These are phyloP conservation scores for Cinara cedri DNA, from an alignment of 2,888 invertebrate species.

Conservation along the genomic window DNA sequence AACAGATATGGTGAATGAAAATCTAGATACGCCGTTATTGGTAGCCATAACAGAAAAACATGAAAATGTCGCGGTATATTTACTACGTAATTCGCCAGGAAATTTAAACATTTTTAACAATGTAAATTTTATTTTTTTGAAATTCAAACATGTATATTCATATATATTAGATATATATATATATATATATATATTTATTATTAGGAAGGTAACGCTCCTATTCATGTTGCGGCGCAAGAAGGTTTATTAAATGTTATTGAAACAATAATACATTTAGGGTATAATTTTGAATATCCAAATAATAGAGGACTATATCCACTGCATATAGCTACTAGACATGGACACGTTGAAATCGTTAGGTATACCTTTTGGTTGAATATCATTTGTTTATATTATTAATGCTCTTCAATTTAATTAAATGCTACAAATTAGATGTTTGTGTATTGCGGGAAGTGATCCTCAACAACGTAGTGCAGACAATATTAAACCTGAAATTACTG, in stretches of 20 bases:
- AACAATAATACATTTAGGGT: slow-evolving; percentile 67
- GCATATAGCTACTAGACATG: slow-evolving; percentile 75
- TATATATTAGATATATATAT: too few relatives aligned
- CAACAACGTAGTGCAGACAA: slow-evolving; percentile 73
- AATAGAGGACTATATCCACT: slow-evolving; percentile 70
- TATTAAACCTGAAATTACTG: slow-evolving; percentile 76
- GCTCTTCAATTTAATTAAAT: neutral
- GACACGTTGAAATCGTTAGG: slow-evolving; percentile 74
- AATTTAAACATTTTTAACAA: slow-evolving; percentile 37
- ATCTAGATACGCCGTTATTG: slow-evolving; percentile 69
- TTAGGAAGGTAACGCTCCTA: slow-evolving; percentile 69
- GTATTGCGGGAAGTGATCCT: slow-evolving; percentile 74
- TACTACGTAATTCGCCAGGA: slow-evolving; percentile 64
- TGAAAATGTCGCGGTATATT: slow-evolving; percentile 67
- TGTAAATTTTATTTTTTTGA: slow-evolving; percentile 16
- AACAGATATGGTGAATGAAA: slow-evolving; percentile 65
- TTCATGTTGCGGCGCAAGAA: slow-evolving; percentile 68
- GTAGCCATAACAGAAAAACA: slow-evolving; percentile 68
- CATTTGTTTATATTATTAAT: neutral
- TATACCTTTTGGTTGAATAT: slow-evolving; percentile 59
- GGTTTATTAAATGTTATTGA: slow-evolving; percentile 68
- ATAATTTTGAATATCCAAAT: slow-evolving; percentile 71
- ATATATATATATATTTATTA: slow-evolving; percentile 49
- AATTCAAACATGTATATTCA: too few relatives aligned
- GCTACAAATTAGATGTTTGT: slow-evolving; percentile 66